Evolutionary conservation across 2,888 invertebrate genomes (phyloP).

Genomic region (Pseudeuparius sepicola): DNA sequence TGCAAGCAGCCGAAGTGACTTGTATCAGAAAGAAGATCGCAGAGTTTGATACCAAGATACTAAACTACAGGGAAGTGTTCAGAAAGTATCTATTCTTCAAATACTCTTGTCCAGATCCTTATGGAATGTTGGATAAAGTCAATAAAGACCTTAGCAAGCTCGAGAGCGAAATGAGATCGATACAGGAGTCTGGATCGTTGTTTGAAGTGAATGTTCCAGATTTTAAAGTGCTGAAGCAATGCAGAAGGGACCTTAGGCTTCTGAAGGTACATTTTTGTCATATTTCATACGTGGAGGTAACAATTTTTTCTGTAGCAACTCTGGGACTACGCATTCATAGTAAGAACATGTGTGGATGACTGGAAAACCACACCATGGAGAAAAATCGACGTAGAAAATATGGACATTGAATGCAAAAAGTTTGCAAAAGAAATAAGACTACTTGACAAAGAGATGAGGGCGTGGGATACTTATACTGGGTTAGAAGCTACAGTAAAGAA

Average conservation of each 20-base stretch:
- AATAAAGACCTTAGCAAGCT: conserved; percentile 67
- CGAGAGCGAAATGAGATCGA: conserved; percentile 76
- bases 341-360: conserved; percentile 83
- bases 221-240: conserved; percentile 85
- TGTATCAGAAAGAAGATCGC: conserved; percentile 79
- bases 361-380: conserved; percentile 98
- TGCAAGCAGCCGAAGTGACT: conserved; percentile 89
- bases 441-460: conserved; percentile 91
- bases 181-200: conserved; percentile 82
- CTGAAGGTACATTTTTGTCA: conserved; percentile 53
- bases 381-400: conserved; percentile 94
- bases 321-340: conserved; percentile 91
- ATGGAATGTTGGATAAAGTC: conserved; percentile 65
- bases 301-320: conserved; percentile 56
- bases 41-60: conserved; percentile 74
- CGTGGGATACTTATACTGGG: conserved; percentile 84
- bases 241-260: conserved; percentile 81
- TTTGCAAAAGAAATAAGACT: conserved; percentile 90
- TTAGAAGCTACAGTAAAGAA: conserved; percentile 91
- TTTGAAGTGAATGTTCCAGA: conserved; percentile 95
- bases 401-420: conserved; percentile 97
- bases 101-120: conserved; percentile 64
- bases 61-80: conserved; percentile 81
- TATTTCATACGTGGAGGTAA: too few species aligned
- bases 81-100: conserved; percentile 67